These are phyloP conservation scores for Drosophila kambysellisi DNA, from an alignment of 2,888 invertebrate species.

Conservation along the genomic window DNA sequence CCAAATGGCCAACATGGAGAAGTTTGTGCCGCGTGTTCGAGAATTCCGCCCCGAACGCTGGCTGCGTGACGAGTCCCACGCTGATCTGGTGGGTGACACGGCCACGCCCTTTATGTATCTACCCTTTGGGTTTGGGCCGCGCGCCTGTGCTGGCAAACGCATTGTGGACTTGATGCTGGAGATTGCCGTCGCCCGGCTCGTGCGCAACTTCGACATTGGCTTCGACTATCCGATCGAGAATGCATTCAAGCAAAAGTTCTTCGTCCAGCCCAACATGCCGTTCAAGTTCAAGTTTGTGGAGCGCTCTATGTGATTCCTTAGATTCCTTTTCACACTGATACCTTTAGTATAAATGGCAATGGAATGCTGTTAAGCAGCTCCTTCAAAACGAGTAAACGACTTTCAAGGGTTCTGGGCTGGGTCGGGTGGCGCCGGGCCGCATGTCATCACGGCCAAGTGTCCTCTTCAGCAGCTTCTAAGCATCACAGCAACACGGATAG, in stretches of 20 bases:
- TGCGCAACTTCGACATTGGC: constrained; percentile 84
- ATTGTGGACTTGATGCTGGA: constrained; percentile 91
- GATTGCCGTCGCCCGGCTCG: constrained; percentile 85
- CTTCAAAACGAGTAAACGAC: constrained; percentile 28
- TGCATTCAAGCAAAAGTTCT: constrained; percentile 74
- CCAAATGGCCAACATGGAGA: constrained; percentile 87
- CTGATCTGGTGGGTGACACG: constrained; percentile 54
- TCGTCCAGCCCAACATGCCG: constrained; percentile 83
- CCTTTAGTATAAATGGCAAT: constrained; percentile 14
- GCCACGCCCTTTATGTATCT: constrained; percentile 79
- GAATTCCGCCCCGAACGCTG: constrained; percentile 92
- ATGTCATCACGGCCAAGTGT: constrained; percentile 41
- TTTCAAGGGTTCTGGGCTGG: constrained; percentile 37
- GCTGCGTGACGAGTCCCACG: constrained; percentile 84
- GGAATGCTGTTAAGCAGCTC: constrained; percentile 26
- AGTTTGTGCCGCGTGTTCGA: constrained; percentile 88
- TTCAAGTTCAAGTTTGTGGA: constrained; percentile 84
- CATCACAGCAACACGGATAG: constrained; percentile 33
- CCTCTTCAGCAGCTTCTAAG: constrained; percentile 42
- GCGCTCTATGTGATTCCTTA: constrained; percentile 34
- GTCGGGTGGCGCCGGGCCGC: neutral
- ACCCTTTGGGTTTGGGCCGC: constrained; percentile 82
- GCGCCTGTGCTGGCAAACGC: constrained; percentile 90
- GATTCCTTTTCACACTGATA: constrained; percentile 3
- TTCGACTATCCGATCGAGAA: constrained; percentile 84